Percentiles rank a stretch among this genome's conserved stretches.
phyloP scores from a whole-genome alignment of 2,113 vertebrate species.

The Erinaceus europaeus region DNA sequence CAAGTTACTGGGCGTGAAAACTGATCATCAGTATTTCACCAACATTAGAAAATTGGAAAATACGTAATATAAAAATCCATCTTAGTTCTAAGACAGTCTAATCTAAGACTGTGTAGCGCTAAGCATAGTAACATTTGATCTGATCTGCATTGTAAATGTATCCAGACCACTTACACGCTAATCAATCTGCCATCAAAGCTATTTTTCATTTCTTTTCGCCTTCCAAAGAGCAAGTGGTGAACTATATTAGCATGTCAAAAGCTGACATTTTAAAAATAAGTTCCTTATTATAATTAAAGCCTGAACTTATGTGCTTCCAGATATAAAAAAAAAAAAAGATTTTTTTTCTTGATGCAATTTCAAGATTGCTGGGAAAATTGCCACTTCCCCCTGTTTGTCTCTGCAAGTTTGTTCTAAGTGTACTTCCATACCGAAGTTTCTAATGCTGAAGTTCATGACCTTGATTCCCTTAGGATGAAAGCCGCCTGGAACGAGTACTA shows the following conservation, averaged over 20 bases:
- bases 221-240: not conserved
- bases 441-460: not conserved
- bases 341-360: not conserved
- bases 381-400: not conserved
- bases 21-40: not conserved
- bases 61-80: not conserved
- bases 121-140: not conserved
- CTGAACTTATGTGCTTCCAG: not conserved
- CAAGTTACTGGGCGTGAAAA: not conserved
- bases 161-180: not conserved
- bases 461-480: not conserved
- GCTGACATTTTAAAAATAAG: not conserved
- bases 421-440: not conserved
- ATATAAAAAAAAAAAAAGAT: not conserved
- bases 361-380: not conserved
- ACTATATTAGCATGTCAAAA: not conserved
- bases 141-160: not conserved
- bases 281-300: not conserved
- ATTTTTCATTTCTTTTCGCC: not conserved
- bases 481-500: not conserved
- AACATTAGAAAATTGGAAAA: not conserved
- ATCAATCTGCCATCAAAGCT: constrained; percentile 5
- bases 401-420: not conserved
- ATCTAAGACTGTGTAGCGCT: not conserved
- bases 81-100: not conserved